Conservation (phyloP, 2,797 vertebrate species). For the Euthynnus affinis region DNA sequence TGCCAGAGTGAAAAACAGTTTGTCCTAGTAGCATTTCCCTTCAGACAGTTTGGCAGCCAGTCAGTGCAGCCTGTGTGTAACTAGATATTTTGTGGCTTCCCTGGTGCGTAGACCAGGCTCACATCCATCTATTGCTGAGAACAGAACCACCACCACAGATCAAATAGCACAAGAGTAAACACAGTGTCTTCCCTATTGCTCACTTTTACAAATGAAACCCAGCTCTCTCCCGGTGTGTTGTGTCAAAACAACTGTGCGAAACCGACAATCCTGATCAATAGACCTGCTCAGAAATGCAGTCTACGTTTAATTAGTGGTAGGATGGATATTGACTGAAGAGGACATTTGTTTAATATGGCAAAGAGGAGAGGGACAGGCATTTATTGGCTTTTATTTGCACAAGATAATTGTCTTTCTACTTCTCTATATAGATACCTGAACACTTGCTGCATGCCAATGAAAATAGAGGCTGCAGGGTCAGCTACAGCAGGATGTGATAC, state of each 20-base stretch:
- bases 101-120: constrained; percentile 56
- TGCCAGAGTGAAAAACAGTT: constrained; percentile 58
- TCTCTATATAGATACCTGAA: constrained; percentile 10
- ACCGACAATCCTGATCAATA: constrained; percentile 37
- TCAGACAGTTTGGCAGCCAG: constrained; percentile 78
- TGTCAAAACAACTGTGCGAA: constrained; percentile 43
- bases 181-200: constrained; percentile 23
- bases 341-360: constrained; percentile 31
- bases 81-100: constrained; percentile 75
- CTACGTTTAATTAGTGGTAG: constrained; percentile 26
- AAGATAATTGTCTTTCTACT: constrained; percentile 30
- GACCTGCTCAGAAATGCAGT: constrained; percentile 10
- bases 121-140: constrained; percentile 50
- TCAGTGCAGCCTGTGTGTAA: constrained; percentile 73
- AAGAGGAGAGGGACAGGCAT: constrained; percentile 18
- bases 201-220: constrained; percentile 2
- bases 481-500: constrained; percentile 3
- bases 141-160: constrained; percentile 46
- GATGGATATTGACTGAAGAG: constrained; percentile 22
- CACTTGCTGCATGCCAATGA: neutral
- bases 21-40: constrained; percentile 68
- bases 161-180: constrained; percentile 54
- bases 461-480: constrained; percentile 13
- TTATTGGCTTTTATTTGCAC: constrained; percentile 49
- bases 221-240: constrained; percentile 17